Base-by-base conservation (phyloP, 2,797 vertebrate species). In the Intellagama lesueurii region DNA sequence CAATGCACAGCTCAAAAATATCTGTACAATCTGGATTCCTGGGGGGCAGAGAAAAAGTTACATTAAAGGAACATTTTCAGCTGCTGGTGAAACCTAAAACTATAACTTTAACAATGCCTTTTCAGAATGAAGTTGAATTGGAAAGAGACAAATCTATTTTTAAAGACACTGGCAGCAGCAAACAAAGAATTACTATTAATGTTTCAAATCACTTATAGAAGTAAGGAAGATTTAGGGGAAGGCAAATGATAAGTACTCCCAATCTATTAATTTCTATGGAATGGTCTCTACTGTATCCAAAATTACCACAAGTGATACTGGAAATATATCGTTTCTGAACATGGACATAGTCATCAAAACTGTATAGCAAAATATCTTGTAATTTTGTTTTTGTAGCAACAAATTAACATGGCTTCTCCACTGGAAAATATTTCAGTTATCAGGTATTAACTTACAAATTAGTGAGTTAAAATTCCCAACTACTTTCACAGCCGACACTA, bases 1-100 rank as follows among this genome's bases (percentile, higher is more conserved):
- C 97, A 92, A 95, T 98, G 92, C 98, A 98, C 81, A 99, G 96
- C 80, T 98, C 98, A 97, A 98, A 98, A 94, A 99, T 97, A 93
- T 98, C 98, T 89, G 95, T 98, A 95, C 98, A 99, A 88, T 97
- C 97, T 83, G 97, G 97, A 95, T 98, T 97, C 96, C 99, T 99
- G 95, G 66, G 90, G 92, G 86, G 92, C 60, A 96, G 19, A 64
- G 19, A 95, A 88, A 88, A 72, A 35, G 0, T 72, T 68, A 82
- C 0, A 0, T 79, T 66, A 73, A 44, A 44, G 80, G 49, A 90
- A 40, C 90, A 52, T 9, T 11, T 12, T n/a, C 69, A 40, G 7
- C 11, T 7, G 30, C 8, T 88, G 12, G 8, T 7, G 44, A 47
- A 49, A 88, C 81, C 56, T 47, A 85, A 35, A 60, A 28, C 1